Base-by-base conservation (phyloP, 2,113 vertebrate genomes). In the Plecotus auritus region DNA sequence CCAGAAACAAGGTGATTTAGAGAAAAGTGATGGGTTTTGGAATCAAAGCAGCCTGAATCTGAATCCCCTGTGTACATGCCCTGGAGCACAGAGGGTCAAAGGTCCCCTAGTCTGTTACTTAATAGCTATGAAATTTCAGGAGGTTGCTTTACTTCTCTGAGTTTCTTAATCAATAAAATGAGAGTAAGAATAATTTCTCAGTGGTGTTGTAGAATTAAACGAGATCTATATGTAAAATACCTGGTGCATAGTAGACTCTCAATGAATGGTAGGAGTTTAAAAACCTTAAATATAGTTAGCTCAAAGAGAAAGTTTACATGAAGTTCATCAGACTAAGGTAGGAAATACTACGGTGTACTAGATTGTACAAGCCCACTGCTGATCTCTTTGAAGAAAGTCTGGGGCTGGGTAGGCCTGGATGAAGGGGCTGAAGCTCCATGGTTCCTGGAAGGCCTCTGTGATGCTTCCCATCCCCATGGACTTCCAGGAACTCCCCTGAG, bases 61-160 rank as follows among this genome's bases (percentile, higher is more conserved):
- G 28, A 49, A 12, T 84, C 61, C 74, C 56, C 23, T 59, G 56
- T 26, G 10, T 59, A 28, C 9, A 9, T 59, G 56, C 56, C 56
- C 56, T 59, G 9, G 23, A 59, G 56, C 56, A 59, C 56, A 59
- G 23, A 28, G 56, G 23, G 56, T 59, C 56, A 59, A 26, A 59
- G 56, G 23, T 59, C 56, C 23, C 35, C 32, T 26, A 12, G 7
- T 80, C 42, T 51, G 47, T 85, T 86, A 56, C 37, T 84, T 67
- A 5, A 5, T 26, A 42, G 30, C 22, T 69, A 8, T 2, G 88
- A 88, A 30, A 61, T 94, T 85, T 88, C 56, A 40, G 61, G 47
- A 78, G 26, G 12, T 81, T 80, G 37, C 56, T 92, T 93, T 89
- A 22, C 74, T 40, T 89, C 77, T 93, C 64, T 64, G 77, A 47